Conservation (phyloP, 2,888 invertebrate genomes). For the Drosophila picticornis region DNA sequence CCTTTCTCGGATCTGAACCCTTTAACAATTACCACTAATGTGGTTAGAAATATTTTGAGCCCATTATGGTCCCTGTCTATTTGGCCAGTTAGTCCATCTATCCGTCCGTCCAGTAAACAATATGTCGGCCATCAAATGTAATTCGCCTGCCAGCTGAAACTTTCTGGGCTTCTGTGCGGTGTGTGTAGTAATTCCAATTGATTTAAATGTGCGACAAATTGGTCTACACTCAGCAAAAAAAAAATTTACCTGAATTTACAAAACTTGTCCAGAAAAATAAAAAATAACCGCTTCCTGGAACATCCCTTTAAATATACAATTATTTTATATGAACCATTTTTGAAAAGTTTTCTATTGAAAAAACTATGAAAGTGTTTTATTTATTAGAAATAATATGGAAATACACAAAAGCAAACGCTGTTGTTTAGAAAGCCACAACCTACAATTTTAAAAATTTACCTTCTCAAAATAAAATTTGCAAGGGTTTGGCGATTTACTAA, state of each 20-base stretch:
- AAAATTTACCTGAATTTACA: neutral
- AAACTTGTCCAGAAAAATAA: neutral
- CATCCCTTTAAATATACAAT: no score
- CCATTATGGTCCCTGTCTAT: conserved; percentile 63
- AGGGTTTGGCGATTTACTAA: neutral
- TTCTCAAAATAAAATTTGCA: neutral
- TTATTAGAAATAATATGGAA: neutral
- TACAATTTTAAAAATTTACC: no score
- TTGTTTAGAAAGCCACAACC: no score
- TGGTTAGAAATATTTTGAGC: conserved; percentile 39
- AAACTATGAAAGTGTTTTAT: neutral
- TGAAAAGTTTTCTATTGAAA: neutral
- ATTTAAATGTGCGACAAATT: conserved; percentile 72
- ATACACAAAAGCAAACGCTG: no score
- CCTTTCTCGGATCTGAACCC: conserved; percentile 36
- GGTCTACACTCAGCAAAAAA: neutral
- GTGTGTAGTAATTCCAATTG: conserved; percentile 60
- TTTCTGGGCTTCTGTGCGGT: conserved; percentile 2
- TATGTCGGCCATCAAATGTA: conserved; percentile 48
- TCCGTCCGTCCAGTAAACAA: conserved; percentile 50
- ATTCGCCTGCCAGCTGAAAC: conserved; percentile 48
- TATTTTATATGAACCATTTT: no score
- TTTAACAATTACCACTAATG: conserved; percentile 59
- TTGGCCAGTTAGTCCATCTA: conserved; percentile 36
- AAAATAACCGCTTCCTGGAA: neutral